Evolutionary conservation across 2,113 vertebrate genomes (phyloP), one percentile per base, ranked within the genome.

Genomic region (Myotis brandtii): DNA sequence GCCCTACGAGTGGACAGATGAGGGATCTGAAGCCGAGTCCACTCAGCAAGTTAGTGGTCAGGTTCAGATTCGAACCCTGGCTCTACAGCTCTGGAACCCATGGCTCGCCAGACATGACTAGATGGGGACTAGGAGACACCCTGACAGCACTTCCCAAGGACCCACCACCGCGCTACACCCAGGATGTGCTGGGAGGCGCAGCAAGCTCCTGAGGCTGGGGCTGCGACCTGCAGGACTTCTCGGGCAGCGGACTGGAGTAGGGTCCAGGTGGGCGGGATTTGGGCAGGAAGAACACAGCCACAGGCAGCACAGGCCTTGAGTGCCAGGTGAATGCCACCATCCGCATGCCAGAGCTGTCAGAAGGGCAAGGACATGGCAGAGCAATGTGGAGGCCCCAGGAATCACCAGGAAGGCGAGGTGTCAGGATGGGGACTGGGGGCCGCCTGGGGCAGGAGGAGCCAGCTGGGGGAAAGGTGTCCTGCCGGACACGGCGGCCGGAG

Each of bases 161-260:
- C n/a, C 82, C 25, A 43, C 30, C 40, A 32, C 27, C 0, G 2
- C 25, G 62, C 62, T 34, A 1, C 34, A 40, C 12, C 67, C 50
- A 13, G 30, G 54, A 37, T 18, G 0, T 77, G 64, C 67, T 20
- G 18, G 59, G 75, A 81, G 21, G 17, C 16, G 46, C 17, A 21
- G 17, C 30, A 56, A 50, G 20, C 6, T 17, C n/a, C 30, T 0
- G 0, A 30, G 2, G 1, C 69, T 14, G 50, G 40, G 52, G 20
- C 48, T 17, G 37, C 23, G 37, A 21, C 3, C 3, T 37, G 18
- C 82, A 82, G 32, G 43, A 32, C 25, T 52, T 48, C 56, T 43
- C 27, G 4, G 67, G 25, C 12, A 6, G 34, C 40, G 14, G 46
- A 73, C 4, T 67, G 18, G 59, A 32, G 43, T 1, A 14, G 59